Conservation (phyloP, 2,797 vertebrate genomes). For the Glossophaga mutica region DNA sequence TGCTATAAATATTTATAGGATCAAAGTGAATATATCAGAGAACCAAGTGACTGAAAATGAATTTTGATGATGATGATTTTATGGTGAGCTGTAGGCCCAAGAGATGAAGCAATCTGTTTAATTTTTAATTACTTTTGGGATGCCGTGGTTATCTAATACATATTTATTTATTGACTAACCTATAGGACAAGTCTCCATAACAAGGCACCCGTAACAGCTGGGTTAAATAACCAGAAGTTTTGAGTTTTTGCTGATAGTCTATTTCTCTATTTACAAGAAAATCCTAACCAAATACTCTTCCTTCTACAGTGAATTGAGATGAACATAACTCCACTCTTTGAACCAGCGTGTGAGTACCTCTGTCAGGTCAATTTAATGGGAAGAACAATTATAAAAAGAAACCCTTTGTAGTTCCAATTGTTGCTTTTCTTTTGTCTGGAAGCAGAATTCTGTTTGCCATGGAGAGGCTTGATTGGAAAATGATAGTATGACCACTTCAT, state of each 20-base stretch:
- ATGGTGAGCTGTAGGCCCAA: slow-evolving; percentile 54
- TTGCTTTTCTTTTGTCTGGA: not conserved
- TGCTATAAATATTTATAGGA: slow-evolving; percentile 72
- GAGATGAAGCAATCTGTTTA: slow-evolving; percentile 72
- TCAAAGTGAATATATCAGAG: slow-evolving; percentile 60
- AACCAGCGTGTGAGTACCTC: not conserved
- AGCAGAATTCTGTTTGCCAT: not conserved
- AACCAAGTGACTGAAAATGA: slow-evolving; percentile 67
- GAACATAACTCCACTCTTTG: not conserved
- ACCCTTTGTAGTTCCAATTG: not conserved
- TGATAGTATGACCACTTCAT: not conserved
- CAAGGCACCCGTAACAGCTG: slow-evolving; percentile 12
- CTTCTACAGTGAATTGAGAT: not conserved
- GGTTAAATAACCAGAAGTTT: slow-evolving; percentile 38
- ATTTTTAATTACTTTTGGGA: slow-evolving; percentile 76
- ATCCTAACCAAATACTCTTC: not conserved
- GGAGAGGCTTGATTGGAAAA: not conserved
- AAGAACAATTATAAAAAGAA: slow-evolving; percentile 13
- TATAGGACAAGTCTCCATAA: slow-evolving; percentile 7
- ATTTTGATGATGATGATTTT: slow-evolving; percentile 73
- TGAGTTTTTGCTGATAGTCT: slow-evolving; percentile 16
- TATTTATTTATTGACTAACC: slow-evolving; percentile 60
- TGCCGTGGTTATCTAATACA: slow-evolving; percentile 62
- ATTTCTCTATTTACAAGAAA: not conserved
- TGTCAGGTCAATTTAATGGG: not conserved